These are phyloP conservation scores for Podotricha telesiphe DNA, from an alignment of 2,888 invertebrate species.

Conservation along the genomic window DNA sequence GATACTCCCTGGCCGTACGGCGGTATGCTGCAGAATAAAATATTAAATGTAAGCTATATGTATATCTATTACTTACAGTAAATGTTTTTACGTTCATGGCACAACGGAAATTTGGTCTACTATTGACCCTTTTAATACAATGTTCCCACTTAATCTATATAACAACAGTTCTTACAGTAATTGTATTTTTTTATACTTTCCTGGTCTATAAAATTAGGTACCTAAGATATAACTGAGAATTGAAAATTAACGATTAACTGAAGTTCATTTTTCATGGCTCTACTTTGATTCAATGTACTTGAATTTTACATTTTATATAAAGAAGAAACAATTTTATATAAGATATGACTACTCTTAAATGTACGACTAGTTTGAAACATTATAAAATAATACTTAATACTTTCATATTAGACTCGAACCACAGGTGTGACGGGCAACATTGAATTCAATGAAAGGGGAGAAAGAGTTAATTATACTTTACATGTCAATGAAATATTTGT, in stretches of 20 bases:
- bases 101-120: neutral
- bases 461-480: constrained; percentile 86
- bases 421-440: constrained; percentile 87
- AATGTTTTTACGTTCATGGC: neutral
- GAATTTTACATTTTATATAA: neutral
- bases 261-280: neutral
- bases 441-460: constrained; percentile 87
- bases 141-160: too few species aligned
- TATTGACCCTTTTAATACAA: neutral
- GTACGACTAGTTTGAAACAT: too few species aligned
- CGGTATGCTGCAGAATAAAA: constrained; percentile 61
- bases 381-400: neutral
- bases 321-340: neutral
- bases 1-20: constrained; percentile 63
- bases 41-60: constrained; percentile 58
- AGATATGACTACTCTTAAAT: too few species aligned
- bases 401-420: constrained; percentile 82
- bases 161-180: too few species aligned
- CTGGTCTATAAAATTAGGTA: neutral
- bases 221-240: neutral
- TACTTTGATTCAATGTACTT: too few species aligned
- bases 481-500: constrained; percentile 85
- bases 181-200: neutral
- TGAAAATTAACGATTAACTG: neutral
- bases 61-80: neutral